phyloP scores from a whole-genome alignment of 2,888 invertebrate genomes.

The Synergus japonicus region DNA sequence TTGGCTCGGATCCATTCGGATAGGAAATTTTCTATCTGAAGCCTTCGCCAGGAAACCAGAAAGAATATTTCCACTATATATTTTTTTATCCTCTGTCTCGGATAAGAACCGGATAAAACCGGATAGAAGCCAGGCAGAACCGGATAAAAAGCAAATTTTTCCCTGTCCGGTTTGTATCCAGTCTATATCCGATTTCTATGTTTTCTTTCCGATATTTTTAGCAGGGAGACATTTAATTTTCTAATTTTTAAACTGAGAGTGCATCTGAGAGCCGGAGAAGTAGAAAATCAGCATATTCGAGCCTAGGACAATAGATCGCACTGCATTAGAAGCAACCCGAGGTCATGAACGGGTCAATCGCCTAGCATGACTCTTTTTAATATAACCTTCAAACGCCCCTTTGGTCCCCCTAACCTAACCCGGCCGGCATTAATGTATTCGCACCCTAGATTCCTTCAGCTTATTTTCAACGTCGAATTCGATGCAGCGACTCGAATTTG shows the following conservation, averaged over 20 bases:
- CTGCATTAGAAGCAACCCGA: conserved; percentile 20
- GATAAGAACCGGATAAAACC: no score
- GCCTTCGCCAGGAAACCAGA: no score
- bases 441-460: conserved; percentile 39
- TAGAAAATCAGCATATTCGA: conserved; percentile 2
- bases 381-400: conserved; percentile 17
- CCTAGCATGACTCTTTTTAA: neutral
- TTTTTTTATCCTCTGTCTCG: no score
- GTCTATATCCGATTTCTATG: no score
- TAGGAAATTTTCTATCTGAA: no score
- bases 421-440: conserved; percentile 57
- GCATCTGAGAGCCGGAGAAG: neutral
- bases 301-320: conserved; percentile 40
- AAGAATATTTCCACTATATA: no score
- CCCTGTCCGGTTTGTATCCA: no score
- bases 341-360: conserved; percentile 38
- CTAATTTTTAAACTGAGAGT: neutral
- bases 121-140: no score
- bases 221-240: neutral
- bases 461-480: conserved; percentile 51
- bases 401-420: neutral
- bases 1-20: no score
- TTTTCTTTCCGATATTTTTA: no score
- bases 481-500: conserved; percentile 63
- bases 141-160: no score